Percentiles rank a stretch among this genome's conserved stretches.
These are phyloP conservation scores for Cyaniris semiargus DNA, from an alignment of 2,888 invertebrate species.

Conservation along the genomic window DNA sequence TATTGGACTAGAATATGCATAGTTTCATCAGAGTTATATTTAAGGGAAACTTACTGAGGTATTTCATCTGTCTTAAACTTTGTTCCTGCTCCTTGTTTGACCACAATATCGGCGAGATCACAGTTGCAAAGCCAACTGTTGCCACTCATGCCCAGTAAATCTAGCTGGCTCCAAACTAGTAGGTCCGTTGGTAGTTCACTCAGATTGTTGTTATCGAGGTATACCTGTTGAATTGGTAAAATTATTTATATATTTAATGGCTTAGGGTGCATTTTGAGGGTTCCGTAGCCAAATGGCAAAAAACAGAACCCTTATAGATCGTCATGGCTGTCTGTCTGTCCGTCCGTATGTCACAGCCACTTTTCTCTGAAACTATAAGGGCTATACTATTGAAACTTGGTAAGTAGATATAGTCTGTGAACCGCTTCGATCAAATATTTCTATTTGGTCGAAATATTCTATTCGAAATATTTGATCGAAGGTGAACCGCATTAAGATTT, in stretches of 20 bases:
- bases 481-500: no score
- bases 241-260: not conserved
- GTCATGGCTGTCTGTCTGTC: no score
- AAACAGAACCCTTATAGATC: no score
- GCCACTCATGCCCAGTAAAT: conserved; percentile 78
- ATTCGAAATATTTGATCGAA: no score
- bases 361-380: no score
- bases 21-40: not conserved
- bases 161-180: conserved; percentile 79
- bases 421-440: no score
- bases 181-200: conserved; percentile 76
- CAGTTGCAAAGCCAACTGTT: conserved; percentile 86
- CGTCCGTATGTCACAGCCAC: no score
- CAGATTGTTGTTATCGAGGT: conserved; percentile 82
- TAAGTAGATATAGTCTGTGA: no score
- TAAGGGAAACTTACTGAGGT: conserved; percentile 63
- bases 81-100: conserved; percentile 60
- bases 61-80: conserved; percentile 65
- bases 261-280: no score
- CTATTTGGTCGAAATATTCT: no score
- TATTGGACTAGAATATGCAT: not conserved
- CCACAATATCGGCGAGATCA: conserved; percentile 68
- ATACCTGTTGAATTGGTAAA: conserved; percentile 66
- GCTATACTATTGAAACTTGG: no score
- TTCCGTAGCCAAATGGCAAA: no score